These are phyloP conservation scores for Lacanobia oleracea DNA, from an alignment of 2,888 invertebrate genomes.

Conservation along the genomic window DNA sequence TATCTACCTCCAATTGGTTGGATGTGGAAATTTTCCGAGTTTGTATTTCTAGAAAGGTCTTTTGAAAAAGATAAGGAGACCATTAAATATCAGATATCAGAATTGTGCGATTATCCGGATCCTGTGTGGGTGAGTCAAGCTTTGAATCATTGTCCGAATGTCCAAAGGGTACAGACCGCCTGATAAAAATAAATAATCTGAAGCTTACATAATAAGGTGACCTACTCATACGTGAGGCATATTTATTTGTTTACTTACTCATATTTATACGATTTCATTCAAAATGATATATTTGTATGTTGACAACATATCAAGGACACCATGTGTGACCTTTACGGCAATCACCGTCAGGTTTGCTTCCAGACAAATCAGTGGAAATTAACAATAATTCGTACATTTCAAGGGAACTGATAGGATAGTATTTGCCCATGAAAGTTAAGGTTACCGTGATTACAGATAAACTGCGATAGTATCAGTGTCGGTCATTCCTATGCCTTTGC, in stretches of 20 bases:
- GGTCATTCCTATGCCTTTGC: slow-evolving; percentile 33
- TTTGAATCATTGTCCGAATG: slow-evolving; percentile 28
- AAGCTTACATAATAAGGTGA: slow-evolving; percentile 33
- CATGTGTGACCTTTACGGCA: slow-evolving; percentile 5
- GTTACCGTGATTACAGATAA: slow-evolving; percentile 28
- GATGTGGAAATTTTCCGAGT: slow-evolving; percentile 99
- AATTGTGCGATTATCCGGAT: slow-evolving; percentile 97
- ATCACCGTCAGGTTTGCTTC: slow-evolving; percentile 5
- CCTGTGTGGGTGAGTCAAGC: slow-evolving; percentile 94
- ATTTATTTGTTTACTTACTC: slow-evolving; percentile 6
- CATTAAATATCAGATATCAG: slow-evolving; percentile 94
- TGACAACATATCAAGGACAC: not conserved
- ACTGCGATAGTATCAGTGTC: slow-evolving; percentile 27
- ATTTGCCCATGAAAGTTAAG: slow-evolving; percentile 29
- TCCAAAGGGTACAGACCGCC: slow-evolving; percentile 9
- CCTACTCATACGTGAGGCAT: not conserved
- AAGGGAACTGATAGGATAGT: slow-evolving; percentile 33
- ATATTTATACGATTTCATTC: slow-evolving; percentile 10
- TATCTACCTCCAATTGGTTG: slow-evolving; percentile 98
- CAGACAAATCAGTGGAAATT: slow-evolving; percentile 8
- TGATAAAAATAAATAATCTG: slow-evolving; percentile 38
- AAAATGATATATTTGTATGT: not conserved
- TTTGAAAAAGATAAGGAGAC: slow-evolving; percentile 97
- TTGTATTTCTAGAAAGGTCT: slow-evolving; percentile 97
- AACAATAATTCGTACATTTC: slow-evolving; percentile 30